Evolutionary conservation across 2,797 vertebrate species (phyloP), one percentile per base, ranked within the genome.

Genomic region (Aphelocoma californica): DNA sequence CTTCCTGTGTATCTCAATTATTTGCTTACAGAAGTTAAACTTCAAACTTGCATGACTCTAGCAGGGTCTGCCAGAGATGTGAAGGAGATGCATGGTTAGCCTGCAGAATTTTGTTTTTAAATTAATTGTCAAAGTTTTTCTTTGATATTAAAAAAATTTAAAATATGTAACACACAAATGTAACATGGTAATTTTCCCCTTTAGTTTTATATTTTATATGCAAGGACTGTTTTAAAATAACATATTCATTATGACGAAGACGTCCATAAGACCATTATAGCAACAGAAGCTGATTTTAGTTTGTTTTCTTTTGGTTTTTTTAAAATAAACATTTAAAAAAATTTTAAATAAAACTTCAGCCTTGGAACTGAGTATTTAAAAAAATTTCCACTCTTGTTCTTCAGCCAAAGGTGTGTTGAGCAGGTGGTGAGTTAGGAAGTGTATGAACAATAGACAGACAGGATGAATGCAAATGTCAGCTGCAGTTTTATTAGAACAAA

Each of bases 381-480:
- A 28, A 92, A 48, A 16, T 53, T 96, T 83, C 58, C 58, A 84
- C 58, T 86, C 73, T 65, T 92, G 66, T 81, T 75, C 64, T 72
- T 88, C 54, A 88, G 86, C 73, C 93, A 92, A 92, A 94, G 88
- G 81, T 88, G 70, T 88, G 83, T 32, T 86, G 34, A 92, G 28
- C 87, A 93, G 81, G 73, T 89, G 90, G 29, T 40, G n/a, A 84
- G 34, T 64, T 65, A 91, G 26, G 38, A 88, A 75, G 17, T 45
- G 32, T 44, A 86, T 42, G 77, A 81, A 70, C 47, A 90, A 69
- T 15, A 93, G 80, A 50, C 31, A 61, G 62, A 72, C 47, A 71
- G n/a, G 16, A 93, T 45, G 31, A 86, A 75, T 69, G 5, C 23
- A 86, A 87, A 38, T n/a, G 23, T 64, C 67, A 80, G 75, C 60